Percentiles rank a stretch among this genome's conserved stretches.
Evolutionary conservation across 2,888 invertebrate species (phyloP).

Genomic region (Phlogophora meticulosa): DNA sequence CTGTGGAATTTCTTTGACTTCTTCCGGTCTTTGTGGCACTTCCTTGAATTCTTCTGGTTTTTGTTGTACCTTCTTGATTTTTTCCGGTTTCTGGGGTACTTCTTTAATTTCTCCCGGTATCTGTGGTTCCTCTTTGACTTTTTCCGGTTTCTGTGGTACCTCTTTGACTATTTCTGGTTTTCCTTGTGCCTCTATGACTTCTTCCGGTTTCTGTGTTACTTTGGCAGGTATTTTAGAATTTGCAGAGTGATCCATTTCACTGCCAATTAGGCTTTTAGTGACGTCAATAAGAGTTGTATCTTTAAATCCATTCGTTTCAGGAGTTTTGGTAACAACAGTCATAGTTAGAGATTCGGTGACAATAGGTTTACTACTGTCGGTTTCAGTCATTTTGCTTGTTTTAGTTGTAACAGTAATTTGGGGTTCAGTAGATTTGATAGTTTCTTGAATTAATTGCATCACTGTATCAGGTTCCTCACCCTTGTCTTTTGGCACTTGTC

Average conservation of each 20-base stretch:
- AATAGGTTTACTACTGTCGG: slow-evolving; percentile 16
- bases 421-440: slow-evolving; percentile 54
- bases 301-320: slow-evolving; percentile 46
- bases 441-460: slow-evolving; percentile 56
- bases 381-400: slow-evolving; percentile 22
- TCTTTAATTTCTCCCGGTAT: background rate
- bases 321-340: slow-evolving; percentile 14
- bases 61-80: background rate
- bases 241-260: slow-evolving; percentile 69
- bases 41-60: background rate
- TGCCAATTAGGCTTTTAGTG: slow-evolving; percentile 66
- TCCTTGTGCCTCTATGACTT: slow-evolving; percentile 9
- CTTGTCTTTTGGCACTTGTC: slow-evolving; percentile 15
- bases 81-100: slow-evolving; percentile 7
- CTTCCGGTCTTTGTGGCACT: slow-evolving; percentile 6
- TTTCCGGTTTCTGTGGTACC: background rate
- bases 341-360: slow-evolving; percentile 33
- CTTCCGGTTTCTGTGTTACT: slow-evolving; percentile 13
- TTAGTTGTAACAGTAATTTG: slow-evolving; percentile 36
- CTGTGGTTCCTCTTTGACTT: background rate
- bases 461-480: slow-evolving; percentile 28
- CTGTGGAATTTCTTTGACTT: slow-evolving; percentile 12
- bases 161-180: slow-evolving; percentile 15
- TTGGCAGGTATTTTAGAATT: slow-evolving; percentile 58
- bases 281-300: slow-evolving; percentile 57